phyloP scores from a whole-genome alignment of 1,140 invertebrate genomes.

The Aricia agestis region DNA sequence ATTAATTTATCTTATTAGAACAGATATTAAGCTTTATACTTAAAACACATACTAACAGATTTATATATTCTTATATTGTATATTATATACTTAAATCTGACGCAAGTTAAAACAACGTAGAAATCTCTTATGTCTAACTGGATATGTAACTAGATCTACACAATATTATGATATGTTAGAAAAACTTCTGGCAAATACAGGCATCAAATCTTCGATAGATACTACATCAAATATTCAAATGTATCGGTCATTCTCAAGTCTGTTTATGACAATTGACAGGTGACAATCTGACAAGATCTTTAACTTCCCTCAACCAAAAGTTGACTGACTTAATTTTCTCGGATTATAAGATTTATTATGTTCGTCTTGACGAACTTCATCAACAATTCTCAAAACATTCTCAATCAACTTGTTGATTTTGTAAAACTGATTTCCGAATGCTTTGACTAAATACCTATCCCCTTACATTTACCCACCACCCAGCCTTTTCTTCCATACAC shows the following conservation, averaged over 20 bases:
- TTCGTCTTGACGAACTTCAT: too few species aligned
- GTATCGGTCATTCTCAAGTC: too few species aligned
- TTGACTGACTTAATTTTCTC: too few species aligned
- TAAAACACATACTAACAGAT: conserved; percentile 62
- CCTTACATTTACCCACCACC: neutral
- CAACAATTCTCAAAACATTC: too few species aligned
- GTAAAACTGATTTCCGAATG: too few species aligned
- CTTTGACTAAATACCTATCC: neutral
- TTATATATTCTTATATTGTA: conserved; percentile 45
- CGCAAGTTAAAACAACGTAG: conserved; percentile 54
- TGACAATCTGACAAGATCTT: too few species aligned
- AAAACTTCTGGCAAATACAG: conserved; percentile 65
- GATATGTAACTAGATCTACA: conserved; percentile 23
- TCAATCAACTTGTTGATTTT: too few species aligned
- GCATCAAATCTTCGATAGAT: conserved; percentile 25
- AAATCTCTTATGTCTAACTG: conserved; percentile 19
- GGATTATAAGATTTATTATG: too few species aligned
- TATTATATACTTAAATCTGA: conserved; percentile 46
- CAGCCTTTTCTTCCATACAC: neutral
- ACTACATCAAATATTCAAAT: too few species aligned
- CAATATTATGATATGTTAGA: conserved; percentile 21
- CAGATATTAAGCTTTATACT: conserved; percentile 67
- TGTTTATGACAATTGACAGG: too few species aligned
- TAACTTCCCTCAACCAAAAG: too few species aligned
- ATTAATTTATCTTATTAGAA: conserved; percentile 63